Conservation (phyloP, 2,113 vertebrate species). For the Lepus timidus region DNA sequence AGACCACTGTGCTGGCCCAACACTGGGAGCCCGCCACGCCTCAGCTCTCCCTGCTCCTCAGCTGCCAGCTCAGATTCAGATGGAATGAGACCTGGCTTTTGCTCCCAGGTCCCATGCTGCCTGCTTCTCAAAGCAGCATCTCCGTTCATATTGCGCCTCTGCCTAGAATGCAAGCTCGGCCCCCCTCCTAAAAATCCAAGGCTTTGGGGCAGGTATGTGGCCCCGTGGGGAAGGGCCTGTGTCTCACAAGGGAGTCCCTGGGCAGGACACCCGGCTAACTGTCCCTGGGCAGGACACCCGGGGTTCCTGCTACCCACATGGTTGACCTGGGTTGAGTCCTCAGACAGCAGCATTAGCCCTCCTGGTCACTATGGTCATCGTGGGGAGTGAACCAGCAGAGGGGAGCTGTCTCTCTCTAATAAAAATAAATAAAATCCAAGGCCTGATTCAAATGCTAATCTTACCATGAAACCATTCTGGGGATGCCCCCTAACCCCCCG, state of each 20-base stretch:
- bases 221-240: no score
- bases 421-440: background rate
- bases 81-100: background rate
- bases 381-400: no score
- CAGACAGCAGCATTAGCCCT: no score
- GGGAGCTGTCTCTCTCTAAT: background rate
- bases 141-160: background rate
- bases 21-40: background rate
- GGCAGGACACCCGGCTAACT: no score
- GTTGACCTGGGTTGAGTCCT: no score
- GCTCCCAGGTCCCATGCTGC: background rate
- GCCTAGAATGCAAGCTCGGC: background rate
- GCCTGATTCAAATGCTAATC: constrained; percentile 6
- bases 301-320: no score
- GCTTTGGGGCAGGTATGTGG: no score
- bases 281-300: no score
- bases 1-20: background rate
- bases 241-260: no score
- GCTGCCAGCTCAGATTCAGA: background rate
- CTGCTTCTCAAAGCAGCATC: background rate
- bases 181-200: no score
- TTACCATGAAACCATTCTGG: background rate
- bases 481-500: no score
- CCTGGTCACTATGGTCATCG: no score
- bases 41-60: background rate